Evolutionary conservation across 2,113 vertebrate genomes (phyloP).

Genomic region (Cephalopholis sonnerati): DNA sequence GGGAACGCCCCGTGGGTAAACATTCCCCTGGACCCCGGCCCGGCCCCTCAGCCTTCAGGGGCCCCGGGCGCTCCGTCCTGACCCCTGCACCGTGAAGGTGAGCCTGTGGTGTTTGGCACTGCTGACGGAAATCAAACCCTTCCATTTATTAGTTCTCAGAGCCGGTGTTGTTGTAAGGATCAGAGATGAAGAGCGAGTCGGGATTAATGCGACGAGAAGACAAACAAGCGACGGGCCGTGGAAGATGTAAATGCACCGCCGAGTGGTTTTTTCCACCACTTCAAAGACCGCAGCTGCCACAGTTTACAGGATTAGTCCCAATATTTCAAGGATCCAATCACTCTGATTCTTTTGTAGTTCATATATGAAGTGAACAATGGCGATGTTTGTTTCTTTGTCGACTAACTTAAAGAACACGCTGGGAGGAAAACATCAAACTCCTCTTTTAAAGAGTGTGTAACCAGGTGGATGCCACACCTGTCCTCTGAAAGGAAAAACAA

Average conservation of each 20-base stretch:
- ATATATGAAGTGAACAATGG: neutral
- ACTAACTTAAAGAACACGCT: neutral
- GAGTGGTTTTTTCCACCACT: slow-evolving; percentile 62
- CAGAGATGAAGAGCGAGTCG: slow-evolving; percentile 75
- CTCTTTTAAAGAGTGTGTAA: neutral
- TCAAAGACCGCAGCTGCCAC: slow-evolving; percentile 65
- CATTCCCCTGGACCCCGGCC: slow-evolving; percentile 63
- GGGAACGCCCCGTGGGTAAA: slow-evolving; percentile 80
- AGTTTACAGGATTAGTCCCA: neutral
- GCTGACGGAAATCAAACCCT: slow-evolving; percentile 77
- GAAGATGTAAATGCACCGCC: slow-evolving; percentile 67
- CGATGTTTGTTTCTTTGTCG: neutral
- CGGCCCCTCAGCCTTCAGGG: slow-evolving; percentile 6
- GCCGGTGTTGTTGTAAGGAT: slow-evolving; percentile 80
- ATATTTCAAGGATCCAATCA: neutral
- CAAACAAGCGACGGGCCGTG: slow-evolving; percentile 69
- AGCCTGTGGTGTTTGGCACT: slow-evolving; percentile 83
- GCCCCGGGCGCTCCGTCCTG: slow-evolving; percentile 50
- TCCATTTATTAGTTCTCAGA: slow-evolving; percentile 82
- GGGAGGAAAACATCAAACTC: neutral
- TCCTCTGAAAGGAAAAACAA: neutral
- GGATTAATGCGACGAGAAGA: slow-evolving; percentile 78
- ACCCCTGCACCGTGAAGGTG: slow-evolving; percentile 76
- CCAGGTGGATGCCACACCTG: neutral
- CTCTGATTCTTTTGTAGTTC: neutral